Percentiles rank a stretch among this genome's conserved stretches.
These are phyloP conservation scores for Tanypteryx hageni DNA, from an alignment of 2,888 invertebrate species.

Conservation along the genomic window DNA sequence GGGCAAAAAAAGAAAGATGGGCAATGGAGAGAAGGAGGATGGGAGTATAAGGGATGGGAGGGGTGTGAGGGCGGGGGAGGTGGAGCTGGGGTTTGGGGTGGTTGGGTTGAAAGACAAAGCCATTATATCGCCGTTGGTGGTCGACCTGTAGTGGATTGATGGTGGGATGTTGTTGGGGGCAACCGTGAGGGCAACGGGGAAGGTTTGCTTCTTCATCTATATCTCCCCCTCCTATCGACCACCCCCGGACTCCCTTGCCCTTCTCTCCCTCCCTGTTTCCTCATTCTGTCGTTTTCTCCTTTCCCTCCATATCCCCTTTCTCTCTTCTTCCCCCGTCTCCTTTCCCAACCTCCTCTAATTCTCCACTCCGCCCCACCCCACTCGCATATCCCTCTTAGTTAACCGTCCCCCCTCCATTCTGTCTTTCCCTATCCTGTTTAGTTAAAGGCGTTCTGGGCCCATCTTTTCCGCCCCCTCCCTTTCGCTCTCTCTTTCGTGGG, in stretches of 20 bases:
- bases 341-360: too few species aligned
- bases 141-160: conserved; percentile 63
- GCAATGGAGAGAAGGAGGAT: conserved; percentile 15
- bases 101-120: conserved; percentile 64
- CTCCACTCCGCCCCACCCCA: too few species aligned
- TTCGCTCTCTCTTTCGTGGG: conserved; percentile 26
- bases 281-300: neutral
- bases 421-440: conserved; percentile 16
- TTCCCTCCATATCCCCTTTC: too few species aligned
- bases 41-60: neutral
- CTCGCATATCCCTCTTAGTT: too few species aligned
- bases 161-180: conserved; percentile 27
- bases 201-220: conserved; percentile 58
- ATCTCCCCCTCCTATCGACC: conserved; percentile 55
- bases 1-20: conserved; percentile 30
- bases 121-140: conserved; percentile 64
- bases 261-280: neutral
- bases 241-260: conserved; percentile 44
- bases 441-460: neutral
- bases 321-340: neutral
- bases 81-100: conserved; percentile 29
- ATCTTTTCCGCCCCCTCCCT: neutral
- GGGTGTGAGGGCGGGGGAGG: conserved; percentile 8
- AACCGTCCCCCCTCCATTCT: too few species aligned
- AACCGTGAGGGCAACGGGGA: neutral